phyloP scores from a whole-genome alignment of 2,888 invertebrate species.

The Rhodophaea formosa region DNA sequence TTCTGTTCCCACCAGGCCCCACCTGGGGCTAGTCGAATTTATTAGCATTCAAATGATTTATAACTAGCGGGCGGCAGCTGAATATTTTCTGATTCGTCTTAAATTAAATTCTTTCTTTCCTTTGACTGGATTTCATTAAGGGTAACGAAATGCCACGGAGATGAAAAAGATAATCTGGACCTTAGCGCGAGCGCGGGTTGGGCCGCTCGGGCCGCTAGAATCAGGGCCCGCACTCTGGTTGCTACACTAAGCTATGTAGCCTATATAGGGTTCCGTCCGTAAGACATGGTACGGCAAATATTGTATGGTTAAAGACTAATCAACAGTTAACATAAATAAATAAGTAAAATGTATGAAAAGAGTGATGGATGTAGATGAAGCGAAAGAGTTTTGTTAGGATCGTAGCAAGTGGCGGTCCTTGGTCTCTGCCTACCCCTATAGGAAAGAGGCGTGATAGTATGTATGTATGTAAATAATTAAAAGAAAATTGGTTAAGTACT shows the following conservation, averaged over 20 bases:
- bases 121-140: slow-evolving; percentile 79
- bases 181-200: slow-evolving; percentile 28
- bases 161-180: slow-evolving; percentile 71
- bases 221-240: neutral
- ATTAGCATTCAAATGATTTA: slow-evolving; percentile 82
- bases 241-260: neutral
- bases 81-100: slow-evolving; percentile 80
- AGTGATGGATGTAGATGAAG: too few relatives aligned
- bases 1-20: slow-evolving; percentile 70
- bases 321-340: too few relatives aligned
- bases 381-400: too few relatives aligned
- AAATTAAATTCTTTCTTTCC: slow-evolving; percentile 81
- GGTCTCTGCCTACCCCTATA: too few relatives aligned
- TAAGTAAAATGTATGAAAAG: too few relatives aligned
- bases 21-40: slow-evolving; percentile 74
- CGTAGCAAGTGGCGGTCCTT: too few relatives aligned
- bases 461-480: too few relatives aligned
- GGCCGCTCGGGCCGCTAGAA: neutral
- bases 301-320: too few relatives aligned
- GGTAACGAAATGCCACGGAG: slow-evolving; percentile 71
- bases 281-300: too few relatives aligned
- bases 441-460: too few relatives aligned
- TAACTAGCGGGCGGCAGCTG: slow-evolving; percentile 79
- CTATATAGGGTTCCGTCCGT: neutral
- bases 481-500: too few relatives aligned